Evolutionary conservation across 2,888 invertebrate species (phyloP).

Genomic region (Mantis religiosa): DNA sequence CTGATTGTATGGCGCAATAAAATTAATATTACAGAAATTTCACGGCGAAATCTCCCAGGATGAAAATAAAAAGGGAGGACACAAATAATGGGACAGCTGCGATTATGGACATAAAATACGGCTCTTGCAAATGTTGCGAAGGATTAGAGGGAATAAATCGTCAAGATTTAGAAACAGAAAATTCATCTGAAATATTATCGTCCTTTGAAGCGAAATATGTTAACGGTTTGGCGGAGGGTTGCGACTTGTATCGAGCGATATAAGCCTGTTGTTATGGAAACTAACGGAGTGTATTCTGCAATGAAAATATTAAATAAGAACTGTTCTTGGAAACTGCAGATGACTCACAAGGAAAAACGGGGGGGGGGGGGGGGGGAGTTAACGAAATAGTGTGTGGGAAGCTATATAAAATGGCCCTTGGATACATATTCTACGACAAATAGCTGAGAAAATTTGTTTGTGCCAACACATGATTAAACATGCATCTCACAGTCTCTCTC

Average conservation of each 20-base stretch:
- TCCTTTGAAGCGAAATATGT: neutral
- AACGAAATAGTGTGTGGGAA: no score
- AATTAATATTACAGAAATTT: neutral
- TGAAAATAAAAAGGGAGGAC: neutral
- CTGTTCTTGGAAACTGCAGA: no score
- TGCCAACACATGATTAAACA: no score
- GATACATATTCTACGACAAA: no score
- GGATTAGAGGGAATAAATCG: neutral
- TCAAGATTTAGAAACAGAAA: neutral
- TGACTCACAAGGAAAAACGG: no score
- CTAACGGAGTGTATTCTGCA: no score
- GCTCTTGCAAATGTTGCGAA: neutral
- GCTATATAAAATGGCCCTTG: no score
- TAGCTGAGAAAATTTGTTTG: no score
- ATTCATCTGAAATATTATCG: neutral
- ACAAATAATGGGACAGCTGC: neutral
- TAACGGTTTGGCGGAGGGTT: neutral
- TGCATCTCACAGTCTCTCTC: no score
- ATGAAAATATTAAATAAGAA: no score
- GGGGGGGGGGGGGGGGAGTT: no score
- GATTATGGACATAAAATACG: neutral
- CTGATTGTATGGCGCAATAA: neutral
- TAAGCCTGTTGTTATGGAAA: no score
- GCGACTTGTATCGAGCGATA: neutral
- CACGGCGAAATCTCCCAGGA: neutral